These are phyloP conservation scores for Phrixothrix hirtus DNA, from an alignment of 2,888 invertebrate genomes.

Conservation along the genomic window DNA sequence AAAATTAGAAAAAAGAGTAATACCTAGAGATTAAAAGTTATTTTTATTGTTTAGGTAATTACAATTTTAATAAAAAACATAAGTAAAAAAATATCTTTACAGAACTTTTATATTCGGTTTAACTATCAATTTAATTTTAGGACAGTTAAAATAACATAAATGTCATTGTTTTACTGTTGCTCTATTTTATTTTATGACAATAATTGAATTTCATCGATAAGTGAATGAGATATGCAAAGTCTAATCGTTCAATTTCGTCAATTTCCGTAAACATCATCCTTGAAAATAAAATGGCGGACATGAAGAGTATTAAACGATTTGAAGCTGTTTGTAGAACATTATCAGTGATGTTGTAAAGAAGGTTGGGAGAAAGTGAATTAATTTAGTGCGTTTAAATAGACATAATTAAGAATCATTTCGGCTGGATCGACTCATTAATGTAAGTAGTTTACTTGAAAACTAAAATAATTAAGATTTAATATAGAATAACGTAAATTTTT, in stretches of 20 bases:
- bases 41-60: too few species aligned
- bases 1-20: too few species aligned
- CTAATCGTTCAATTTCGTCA: constrained; percentile 10
- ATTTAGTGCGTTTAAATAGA: constrained; percentile 5
- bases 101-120: too few species aligned
- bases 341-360: not conserved
- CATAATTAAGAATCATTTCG: constrained; percentile 1
- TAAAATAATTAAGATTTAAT: constrained; percentile 42
- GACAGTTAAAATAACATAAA: too few species aligned
- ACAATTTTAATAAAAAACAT: too few species aligned
- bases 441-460: constrained; percentile 34
- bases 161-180: too few species aligned
- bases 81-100: too few species aligned
- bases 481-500: constrained; percentile 30
- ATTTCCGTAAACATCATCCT: constrained; percentile 2
- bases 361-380: not conserved
- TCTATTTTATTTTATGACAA: too few species aligned
- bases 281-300: constrained; percentile 12
- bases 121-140: too few species aligned
- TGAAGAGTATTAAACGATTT: constrained; percentile 2
- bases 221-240: too few species aligned
- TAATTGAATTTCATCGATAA: too few species aligned
- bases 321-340: constrained; percentile 3
- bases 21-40: too few species aligned
- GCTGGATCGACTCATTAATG: constrained; percentile 16